Evolutionary conservation across 2,888 invertebrate genomes (phyloP).

Genomic region (Corbicula japonica): DNA sequence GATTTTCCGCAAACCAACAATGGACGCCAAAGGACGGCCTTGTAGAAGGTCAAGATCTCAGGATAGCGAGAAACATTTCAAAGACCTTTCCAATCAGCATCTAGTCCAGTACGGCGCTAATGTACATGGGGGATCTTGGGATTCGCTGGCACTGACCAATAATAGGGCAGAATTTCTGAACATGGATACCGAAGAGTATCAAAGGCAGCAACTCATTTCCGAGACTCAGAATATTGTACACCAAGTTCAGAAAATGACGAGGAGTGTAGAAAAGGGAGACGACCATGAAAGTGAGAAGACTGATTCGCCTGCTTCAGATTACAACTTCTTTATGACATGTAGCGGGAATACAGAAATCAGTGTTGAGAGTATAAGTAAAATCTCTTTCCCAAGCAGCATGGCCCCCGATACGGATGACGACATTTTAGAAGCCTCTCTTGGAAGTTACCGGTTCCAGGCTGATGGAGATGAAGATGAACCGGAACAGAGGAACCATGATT

Average conservation of each 20-base stretch:
- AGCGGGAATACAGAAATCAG: conserved; percentile 67
- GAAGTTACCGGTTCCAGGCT: conserved; percentile 38
- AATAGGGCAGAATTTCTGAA: too few relatives aligned
- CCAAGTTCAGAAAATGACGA: conserved; percentile 50
- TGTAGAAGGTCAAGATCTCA: conserved; percentile 92
- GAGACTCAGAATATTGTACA: conserved; percentile 62
- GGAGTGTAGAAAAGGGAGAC: conserved; percentile 58
- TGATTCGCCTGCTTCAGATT: conserved; percentile 85
- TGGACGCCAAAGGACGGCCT: conserved; percentile 65
- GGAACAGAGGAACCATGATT: conserved; percentile 25
- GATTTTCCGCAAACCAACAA: conserved; percentile 62
- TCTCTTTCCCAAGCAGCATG: conserved; percentile 60
- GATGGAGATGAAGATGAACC: conserved; percentile 45
- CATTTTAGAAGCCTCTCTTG: conserved; percentile 52
- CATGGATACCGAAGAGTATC: conserved; percentile 28
- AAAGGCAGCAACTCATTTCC: conserved; percentile 60
- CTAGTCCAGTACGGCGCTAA: conserved; percentile 61
- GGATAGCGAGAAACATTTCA: conserved; percentile 78
- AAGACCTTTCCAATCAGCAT: conserved; percentile 77
- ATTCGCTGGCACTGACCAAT: conserved; percentile 32
- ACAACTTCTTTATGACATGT: conserved; percentile 68
- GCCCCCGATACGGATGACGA: conserved; percentile 51
- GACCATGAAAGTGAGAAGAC: conserved; percentile 64
- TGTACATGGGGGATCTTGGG: conserved; percentile 41
- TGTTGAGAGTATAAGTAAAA: conserved; percentile 65